Evolutionary conservation across 2,113 vertebrate species (phyloP), one percentile per base, ranked within the genome.

Genomic region (Paraplagusia blochii): DNA sequence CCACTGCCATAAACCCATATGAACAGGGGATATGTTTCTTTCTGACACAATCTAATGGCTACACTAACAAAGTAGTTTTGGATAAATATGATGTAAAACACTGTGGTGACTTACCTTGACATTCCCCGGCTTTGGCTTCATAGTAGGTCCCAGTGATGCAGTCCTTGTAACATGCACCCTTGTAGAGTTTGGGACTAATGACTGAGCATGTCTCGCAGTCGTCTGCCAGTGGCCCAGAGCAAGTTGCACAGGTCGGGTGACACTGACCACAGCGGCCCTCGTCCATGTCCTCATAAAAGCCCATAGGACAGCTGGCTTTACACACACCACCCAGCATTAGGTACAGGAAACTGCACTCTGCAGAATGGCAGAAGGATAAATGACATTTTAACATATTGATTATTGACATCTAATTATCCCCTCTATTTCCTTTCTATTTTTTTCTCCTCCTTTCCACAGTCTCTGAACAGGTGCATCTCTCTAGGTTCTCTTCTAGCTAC

Each of bases 291-390:
- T 93, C 90, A 62, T 82, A 91, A 70, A 87, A 92, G 7, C 89
- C 88, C 62, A 77, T 44, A 9, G 92, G 88, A 74, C 91, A 92
- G 38, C 86, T 88, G 12, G 90, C 89, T 58, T 86, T 90, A 51
- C 92, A 93, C 46, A 56, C 81, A 7, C 88, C 88, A 1, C 89
- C 83, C 49, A 91, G 72, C 46, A 92, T 90, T 69, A 92, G 80
- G 79, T 92, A 93, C 38, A 93, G 87, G 76, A 92, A 93, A 63
- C 84, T 90, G 75, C 91, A 92, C 38, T 81, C 92, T 92, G 74
- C 16, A 82, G n/a, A 81, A 62, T 7, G 42, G 13, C 9, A 13
- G 0, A 13, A 1, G 7, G 2, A 44, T 1, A 63, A 29, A 29
- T 29, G 22, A 29, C 22, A 29, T 29, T 29, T 29, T 29, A n/a